phyloP scores from a whole-genome alignment of 2,797 vertebrate species.

The Picus viridis region DNA sequence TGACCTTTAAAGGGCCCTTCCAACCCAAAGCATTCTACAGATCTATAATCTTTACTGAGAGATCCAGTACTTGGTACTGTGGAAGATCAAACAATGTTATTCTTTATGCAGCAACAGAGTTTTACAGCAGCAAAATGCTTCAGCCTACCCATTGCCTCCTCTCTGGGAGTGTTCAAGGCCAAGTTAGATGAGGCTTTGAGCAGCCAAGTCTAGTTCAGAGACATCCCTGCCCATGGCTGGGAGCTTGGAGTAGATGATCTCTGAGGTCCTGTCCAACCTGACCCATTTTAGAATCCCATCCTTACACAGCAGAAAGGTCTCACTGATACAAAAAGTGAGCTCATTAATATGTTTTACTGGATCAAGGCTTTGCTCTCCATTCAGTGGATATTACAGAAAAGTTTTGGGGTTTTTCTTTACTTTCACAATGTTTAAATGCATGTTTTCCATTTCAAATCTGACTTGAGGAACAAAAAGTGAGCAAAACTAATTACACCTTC shows the following conservation, averaged over 20 bases:
- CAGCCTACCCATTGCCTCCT: background rate
- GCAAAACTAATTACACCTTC: background rate
- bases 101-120: background rate
- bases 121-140: background rate
- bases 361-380: background rate
- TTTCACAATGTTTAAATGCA: background rate
- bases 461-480: background rate
- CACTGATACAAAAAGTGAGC: background rate
- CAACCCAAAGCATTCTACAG: too few relatives aligned
- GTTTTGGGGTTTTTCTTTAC: rapidly evolving
- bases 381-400: background rate
- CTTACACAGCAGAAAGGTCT: background rate
- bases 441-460: background rate
- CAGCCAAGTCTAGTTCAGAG: too few relatives aligned
- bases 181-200: too few relatives aligned
- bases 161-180: too few relatives aligned
- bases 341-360: background rate
- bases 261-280: too few relatives aligned
- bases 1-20: too few relatives aligned
- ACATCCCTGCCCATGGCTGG: too few relatives aligned
- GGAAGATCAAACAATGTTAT: background rate
- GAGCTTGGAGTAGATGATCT: too few relatives aligned
- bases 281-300: too few relatives aligned
- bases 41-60: background rate
- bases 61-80: background rate